Percentiles rank a stretch among this genome's conserved stretches.
These are phyloP conservation scores for Cheilosia urbana DNA, from an alignment of 2,888 invertebrate species.

Conservation along the genomic window DNA sequence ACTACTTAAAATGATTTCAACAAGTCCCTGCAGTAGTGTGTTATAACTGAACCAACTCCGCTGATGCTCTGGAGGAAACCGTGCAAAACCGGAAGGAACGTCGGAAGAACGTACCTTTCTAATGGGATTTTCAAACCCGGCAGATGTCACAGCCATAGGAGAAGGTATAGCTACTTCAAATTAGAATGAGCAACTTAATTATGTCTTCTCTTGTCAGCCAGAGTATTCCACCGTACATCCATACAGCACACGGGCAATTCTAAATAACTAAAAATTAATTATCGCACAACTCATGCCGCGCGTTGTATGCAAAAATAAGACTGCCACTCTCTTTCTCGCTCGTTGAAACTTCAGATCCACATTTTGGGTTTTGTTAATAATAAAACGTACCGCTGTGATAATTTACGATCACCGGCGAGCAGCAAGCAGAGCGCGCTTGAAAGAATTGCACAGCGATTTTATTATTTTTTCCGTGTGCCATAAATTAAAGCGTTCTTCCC, in stretches of 20 bases:
- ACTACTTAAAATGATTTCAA: too few relatives aligned
- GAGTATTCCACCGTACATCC: constrained; percentile 1
- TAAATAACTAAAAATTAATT: constrained; percentile 39
- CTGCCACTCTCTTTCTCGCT: not conserved
- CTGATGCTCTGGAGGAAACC: too few relatives aligned
- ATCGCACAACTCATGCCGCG: constrained; percentile 33
- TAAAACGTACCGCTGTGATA: constrained; percentile 61
- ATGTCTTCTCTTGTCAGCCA: constrained; percentile 18
- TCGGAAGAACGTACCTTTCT: too few relatives aligned
- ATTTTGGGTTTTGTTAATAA: constrained; percentile 55
- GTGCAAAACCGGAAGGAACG: too few relatives aligned
- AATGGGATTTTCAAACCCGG: too few relatives aligned
- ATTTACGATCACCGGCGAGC: constrained; percentile 49
- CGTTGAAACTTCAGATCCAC: constrained; percentile 13
- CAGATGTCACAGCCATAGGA: too few relatives aligned
- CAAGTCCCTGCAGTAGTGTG: too few relatives aligned
- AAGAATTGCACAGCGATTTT: constrained; percentile 62
- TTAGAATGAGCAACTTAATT: too few relatives aligned
- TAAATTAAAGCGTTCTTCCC: constrained; percentile 61
- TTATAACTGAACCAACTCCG: too few relatives aligned
- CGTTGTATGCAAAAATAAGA: constrained; percentile 40
- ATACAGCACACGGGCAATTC: not conserved
- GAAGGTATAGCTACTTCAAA: too few relatives aligned
- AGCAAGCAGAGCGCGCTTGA: constrained; percentile 27
- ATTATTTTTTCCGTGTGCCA: constrained; percentile 69